Evolutionary conservation across 2,888 invertebrate species (phyloP), one percentile per base, ranked within the genome.

Genomic region (Pyrrhosoma nymphula): DNA sequence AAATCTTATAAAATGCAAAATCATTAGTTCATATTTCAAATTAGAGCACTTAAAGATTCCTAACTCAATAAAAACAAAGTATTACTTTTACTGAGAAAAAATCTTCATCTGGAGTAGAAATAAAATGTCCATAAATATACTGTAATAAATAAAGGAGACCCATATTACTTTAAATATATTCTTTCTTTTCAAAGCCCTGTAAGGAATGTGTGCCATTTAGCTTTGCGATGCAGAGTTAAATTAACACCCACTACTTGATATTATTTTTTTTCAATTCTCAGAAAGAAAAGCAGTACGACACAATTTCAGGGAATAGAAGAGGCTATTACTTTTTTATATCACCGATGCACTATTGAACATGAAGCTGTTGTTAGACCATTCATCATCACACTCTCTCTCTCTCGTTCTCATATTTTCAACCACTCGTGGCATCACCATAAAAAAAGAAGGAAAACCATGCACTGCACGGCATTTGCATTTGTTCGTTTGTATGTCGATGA

Each of bases 391-490:
- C 95, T 95, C 95, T 89, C 95, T 93, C 93, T 60, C 93, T 93
- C 93, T 93, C 93, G 35, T 63, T 93, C 93, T 90, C 95, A 89
- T 90, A 89, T 90, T 82, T 60, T 90, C 95, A 89, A 88, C 89
- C 95, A 89, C 95, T 90, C 63, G 56, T 63, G 56, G 89, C 89
- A 88, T 90, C 95, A 89, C 95, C 89, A 88, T 95, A 88, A 88
- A 95, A 95, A 95, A 95, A 69, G 56, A 88, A 95, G 88, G 95
- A 95, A 95, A 95, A 95, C 82, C 88, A 95, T 95, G 93, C 93
- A 93, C 93, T 93, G 93, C 93, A 93, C 47, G 93, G 93, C n/a
- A 82, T 82, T 82, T 93, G 93, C 93, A 93, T 93, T 93, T 93
- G 93, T 93, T 93, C 93, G 47, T 93, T 93, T 93, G 93, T 93